Base-by-base conservation (phyloP, 2,113 vertebrate species). In the Glareola pratincola region DNA sequence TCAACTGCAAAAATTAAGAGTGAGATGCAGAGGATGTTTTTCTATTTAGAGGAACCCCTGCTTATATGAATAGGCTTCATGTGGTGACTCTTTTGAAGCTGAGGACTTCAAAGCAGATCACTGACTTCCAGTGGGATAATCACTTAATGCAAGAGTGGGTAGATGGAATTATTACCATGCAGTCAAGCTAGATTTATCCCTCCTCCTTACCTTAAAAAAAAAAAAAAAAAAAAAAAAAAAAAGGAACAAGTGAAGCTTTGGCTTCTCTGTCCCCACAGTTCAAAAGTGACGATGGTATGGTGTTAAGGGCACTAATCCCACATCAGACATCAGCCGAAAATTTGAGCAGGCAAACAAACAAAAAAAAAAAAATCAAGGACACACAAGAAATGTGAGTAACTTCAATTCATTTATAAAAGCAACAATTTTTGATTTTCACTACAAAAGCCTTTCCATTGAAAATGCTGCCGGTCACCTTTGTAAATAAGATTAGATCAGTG, bases 41-140 rank as follows among this genome's bases (percentile, higher is more conserved):
- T 83, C 87, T 97, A 92, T 96, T 95, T 97, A 98, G 94, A 96
- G 66, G 80, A 97, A 96, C 72, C 41, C 51, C 88, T 93, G 92
- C 97, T 97, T 97, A 82, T 93, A 48, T 93, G 96, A 98, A 97
- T 95, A 97, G 95, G 56, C 88, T 96, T 96, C 96, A 93, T 91
- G 86, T 93, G 91, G 93, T 86, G 95, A 97, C 77, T 96, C 90
- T 97, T 98, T 98, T 97, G 94, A 98, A 97, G 97, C 88, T 90
- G 78, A 89, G 78, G 72, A 97, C 96, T 98, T 98, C 97, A 98
- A 98, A 98, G 95, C 83, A 96, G 87, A 97, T 96, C 93, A 97
- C 75, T 95, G 96, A 96, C 93, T 97, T 97, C 91, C 95, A 97
- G 90, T 83, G 81, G 90, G 95, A 97, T 98, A 97, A 98, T 97